phyloP scores from a whole-genome alignment of 2,113 vertebrate genomes.

The Periophthalmodon schlosseri region DNA sequence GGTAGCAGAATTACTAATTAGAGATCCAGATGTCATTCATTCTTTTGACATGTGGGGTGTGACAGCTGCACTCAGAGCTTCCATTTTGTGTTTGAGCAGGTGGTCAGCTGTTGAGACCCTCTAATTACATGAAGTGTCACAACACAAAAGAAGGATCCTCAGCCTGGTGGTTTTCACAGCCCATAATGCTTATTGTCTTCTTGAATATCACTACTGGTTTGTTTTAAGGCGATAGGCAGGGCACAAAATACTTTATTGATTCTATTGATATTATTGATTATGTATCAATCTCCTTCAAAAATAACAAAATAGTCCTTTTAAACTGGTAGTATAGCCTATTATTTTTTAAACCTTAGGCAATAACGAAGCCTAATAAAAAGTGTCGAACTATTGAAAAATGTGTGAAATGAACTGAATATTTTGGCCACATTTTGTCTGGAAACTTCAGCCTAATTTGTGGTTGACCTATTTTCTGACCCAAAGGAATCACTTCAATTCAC shows the following conservation, averaged over 20 bases:
- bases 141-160: neutral
- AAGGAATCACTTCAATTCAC: too few species aligned
- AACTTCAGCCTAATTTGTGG: neutral
- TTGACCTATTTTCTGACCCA: too few species aligned
- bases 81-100: neutral
- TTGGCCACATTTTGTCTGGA: neutral
- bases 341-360: too few species aligned
- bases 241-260: neutral
- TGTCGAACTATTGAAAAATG: neutral
- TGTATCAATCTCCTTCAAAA: neutral
- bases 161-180: neutral
- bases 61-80: neutral
- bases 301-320: constrained; percentile 5
- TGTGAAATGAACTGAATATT: neutral
- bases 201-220: neutral
- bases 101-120: neutral
- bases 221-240: too few species aligned
- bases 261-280: neutral
- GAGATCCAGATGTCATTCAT: too few species aligned
- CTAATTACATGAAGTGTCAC: neutral
- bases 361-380: too few species aligned
- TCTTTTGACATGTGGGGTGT: neutral
- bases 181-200: neutral
- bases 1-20: too few species aligned
- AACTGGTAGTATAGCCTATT: too few species aligned